phyloP scores from a whole-genome alignment of 1,140 invertebrate genomes.

The Teleogryllus occipitalis region DNA sequence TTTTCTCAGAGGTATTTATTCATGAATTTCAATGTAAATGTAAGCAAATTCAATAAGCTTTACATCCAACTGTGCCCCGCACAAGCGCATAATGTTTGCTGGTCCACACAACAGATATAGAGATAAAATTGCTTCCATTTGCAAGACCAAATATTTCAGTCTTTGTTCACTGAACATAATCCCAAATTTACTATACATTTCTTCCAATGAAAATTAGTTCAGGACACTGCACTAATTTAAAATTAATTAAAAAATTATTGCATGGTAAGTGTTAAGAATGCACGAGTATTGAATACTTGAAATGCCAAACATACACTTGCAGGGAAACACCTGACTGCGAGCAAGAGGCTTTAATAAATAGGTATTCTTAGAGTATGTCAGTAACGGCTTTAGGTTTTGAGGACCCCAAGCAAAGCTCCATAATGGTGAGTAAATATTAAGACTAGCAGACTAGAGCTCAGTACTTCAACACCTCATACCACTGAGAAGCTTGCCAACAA shows the following conservation, averaged over 20 bases:
- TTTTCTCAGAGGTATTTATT: too few species aligned
- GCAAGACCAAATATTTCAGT: neutral
- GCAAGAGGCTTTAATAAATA: neutral
- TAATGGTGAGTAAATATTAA: neutral
- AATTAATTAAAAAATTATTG: neutral
- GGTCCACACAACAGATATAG: neutral
- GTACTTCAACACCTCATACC: neutral
- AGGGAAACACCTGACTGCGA: neutral
- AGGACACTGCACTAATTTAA: neutral
- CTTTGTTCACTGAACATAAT: neutral
- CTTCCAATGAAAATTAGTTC: neutral
- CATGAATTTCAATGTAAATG: neutral
- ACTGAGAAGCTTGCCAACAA: neutral
- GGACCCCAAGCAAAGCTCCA: neutral
- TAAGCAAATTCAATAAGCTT: neutral
- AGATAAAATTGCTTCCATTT: neutral
- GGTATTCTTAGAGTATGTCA: neutral
- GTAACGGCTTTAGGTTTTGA: slow-evolving; percentile 1
- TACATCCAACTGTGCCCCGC: neutral
- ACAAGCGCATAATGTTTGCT: neutral
- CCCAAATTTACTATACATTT: neutral
- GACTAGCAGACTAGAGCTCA: neutral
- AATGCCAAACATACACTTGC: neutral
- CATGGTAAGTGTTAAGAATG: neutral
- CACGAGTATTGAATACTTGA: neutral